phyloP scores from a whole-genome alignment of 2,888 invertebrate genomes.

The Drosophila histrio region DNA sequence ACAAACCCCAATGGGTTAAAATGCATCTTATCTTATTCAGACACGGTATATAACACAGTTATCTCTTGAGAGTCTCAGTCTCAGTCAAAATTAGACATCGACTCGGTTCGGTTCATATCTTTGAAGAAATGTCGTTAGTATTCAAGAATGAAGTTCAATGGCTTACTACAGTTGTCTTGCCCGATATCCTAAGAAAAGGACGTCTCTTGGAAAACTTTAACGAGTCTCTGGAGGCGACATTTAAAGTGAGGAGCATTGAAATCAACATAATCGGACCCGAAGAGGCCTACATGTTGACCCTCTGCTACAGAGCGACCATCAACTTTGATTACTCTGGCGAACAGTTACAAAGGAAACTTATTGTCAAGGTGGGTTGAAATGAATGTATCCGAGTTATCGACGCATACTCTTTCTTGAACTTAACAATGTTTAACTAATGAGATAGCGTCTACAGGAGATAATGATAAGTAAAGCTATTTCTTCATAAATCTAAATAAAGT shows the following conservation, averaged over 20 bases:
- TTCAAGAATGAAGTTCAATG: slow-evolving; percentile 58
- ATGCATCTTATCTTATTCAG: not conserved
- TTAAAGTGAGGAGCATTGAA: slow-evolving; percentile 55
- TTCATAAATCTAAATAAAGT: not conserved
- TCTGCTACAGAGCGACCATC: slow-evolving; percentile 75
- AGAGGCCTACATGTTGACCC: slow-evolving; percentile 81
- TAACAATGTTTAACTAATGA: not conserved
- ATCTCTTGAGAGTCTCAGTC: slow-evolving; percentile 1
- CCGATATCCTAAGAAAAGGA: slow-evolving; percentile 52
- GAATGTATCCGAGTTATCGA: not conserved
- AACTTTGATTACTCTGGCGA: slow-evolving; percentile 56
- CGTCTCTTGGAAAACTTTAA: slow-evolving; percentile 49
- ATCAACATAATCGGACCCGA: slow-evolving; percentile 67
- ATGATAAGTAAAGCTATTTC: not conserved
- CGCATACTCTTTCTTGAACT: not conserved
- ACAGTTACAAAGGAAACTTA: slow-evolving; percentile 43
- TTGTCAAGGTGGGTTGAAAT: slow-evolving; percentile 82
- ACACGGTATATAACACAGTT: not conserved
- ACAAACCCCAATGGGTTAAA: slow-evolving; percentile 6
- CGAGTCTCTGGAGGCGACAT: slow-evolving; percentile 23
- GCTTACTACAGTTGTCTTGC: slow-evolving; percentile 56
- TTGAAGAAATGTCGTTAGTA: slow-evolving; percentile 30
- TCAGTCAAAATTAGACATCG: not conserved
- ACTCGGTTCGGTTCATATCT: not conserved
- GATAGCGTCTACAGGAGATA: not conserved